Evolutionary conservation across 1,140 invertebrate genomes (phyloP), one percentile per base, ranked within the genome.

Genomic region (Musca vetustissima): DNA sequence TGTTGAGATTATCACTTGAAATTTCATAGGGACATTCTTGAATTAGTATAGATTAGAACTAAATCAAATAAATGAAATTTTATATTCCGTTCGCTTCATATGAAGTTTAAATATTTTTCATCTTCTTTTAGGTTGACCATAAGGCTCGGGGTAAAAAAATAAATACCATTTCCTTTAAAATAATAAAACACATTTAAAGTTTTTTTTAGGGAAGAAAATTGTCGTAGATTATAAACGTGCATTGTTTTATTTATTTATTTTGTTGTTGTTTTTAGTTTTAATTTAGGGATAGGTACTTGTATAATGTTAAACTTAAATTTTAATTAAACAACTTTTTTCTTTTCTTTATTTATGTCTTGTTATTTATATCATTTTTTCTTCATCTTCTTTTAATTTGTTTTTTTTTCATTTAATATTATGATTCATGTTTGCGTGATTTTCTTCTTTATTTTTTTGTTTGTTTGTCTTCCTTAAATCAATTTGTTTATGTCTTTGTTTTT

Each of bases 281-380:
- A 43, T 68, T 70, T 64, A 49, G 67, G 69, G 69, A 70, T 70
- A 70, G 69, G 69, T 70, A 70, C 69, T 70, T 70, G 66, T 70
- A 70, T 70, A 67, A 67, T 68, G 48, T 70, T 70, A 66, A 68
- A 61, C 57, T 61, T 61, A 61, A 61, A 61, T 61, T 43, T 43
- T 61, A 47, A 55, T 52, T 68, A 55, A 68, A 68, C 57, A 68
- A 68, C 67, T 59, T 43, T 68, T 28, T 43, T 64, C 13, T 48
- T 59, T 67, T n/a, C n/a, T 53, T 49, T 59, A 25, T 68, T 57
- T 24, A n/a, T 67, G 21, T 13, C 55, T 55, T n/a, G n/a, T n/a
- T 67, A 36, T 43, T 67, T 67, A 15, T 67, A 57, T 66, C 24
- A 15, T 67, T 19, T 67, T 2, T 47, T 67, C 1, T 57, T 55